These are phyloP conservation scores for Latheticus oryzae DNA, from an alignment of 2,888 invertebrate species.

Conservation along the genomic window DNA sequence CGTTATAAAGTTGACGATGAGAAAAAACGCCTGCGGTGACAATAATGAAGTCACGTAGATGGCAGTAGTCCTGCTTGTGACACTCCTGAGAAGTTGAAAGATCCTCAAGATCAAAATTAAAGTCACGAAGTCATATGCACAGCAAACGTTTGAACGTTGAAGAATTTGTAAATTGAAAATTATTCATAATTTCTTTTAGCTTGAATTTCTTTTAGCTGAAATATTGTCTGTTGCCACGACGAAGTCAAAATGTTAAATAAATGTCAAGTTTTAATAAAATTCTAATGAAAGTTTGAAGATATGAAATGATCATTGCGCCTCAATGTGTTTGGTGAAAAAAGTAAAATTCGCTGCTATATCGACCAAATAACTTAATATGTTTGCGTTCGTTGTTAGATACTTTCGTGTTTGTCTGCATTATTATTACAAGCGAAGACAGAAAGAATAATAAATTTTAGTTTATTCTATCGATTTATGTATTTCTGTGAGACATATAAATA, in stretches of 20 bases:
- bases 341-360: slow-evolving; percentile 22
- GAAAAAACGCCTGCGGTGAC: slow-evolving; percentile 45
- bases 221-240: slow-evolving; percentile 16
- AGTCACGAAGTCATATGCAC: slow-evolving; percentile 48
- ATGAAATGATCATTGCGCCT: too few species aligned
- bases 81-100: slow-evolving; percentile 34
- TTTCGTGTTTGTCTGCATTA: slow-evolving; percentile 20
- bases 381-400: slow-evolving; percentile 30
- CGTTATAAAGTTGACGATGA: slow-evolving; percentile 42
- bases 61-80: slow-evolving; percentile 41
- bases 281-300: slow-evolving; percentile 1
- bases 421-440: slow-evolving; percentile 22
- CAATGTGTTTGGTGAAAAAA: not conserved
- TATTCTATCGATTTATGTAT: slow-evolving; percentile 7
- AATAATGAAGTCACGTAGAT: slow-evolving; percentile 50
- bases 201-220: slow-evolving; percentile 23
- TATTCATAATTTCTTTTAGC: slow-evolving; percentile 45
- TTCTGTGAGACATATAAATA: not conserved
- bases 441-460: slow-evolving; percentile 20
- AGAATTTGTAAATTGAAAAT: slow-evolving; percentile 49
- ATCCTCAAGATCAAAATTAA: slow-evolving; percentile 44
- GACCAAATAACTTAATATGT: slow-evolving; percentile 41
- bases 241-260: slow-evolving; percentile 11
- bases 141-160: slow-evolving; percentile 39
- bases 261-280: not conserved